Conservation (phyloP, 2,113 vertebrate species). For the Megaleporinus macrocephalus region DNA sequence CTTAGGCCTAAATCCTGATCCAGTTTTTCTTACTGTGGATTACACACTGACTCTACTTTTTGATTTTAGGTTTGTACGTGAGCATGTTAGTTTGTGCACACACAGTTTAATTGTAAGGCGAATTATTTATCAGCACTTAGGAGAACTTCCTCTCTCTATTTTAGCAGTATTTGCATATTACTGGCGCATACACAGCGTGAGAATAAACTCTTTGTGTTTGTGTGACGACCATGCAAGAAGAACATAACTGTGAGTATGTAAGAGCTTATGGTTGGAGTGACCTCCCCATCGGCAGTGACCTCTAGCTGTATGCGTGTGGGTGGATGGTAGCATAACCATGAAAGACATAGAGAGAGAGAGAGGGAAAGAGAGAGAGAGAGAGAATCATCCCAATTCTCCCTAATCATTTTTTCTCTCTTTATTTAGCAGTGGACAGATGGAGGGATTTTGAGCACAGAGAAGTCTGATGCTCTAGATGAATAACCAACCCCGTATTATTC, state of each 20-base stretch:
- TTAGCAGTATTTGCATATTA: background rate
- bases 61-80: too few relatives aligned
- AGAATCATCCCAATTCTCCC: background rate
- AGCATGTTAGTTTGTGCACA: background rate
- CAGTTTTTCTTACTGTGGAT: background rate
- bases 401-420: conserved; percentile 6
- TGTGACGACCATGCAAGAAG: background rate
- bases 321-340: background rate
- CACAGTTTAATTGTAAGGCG: background rate
- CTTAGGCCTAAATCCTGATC: background rate
- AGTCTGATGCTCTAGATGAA: background rate
- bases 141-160: background rate
- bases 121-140: conserved; percentile 1
- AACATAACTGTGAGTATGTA: background rate
- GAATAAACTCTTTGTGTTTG: conserved; percentile 5
- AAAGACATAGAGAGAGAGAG: background rate
- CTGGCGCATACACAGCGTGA: background rate
- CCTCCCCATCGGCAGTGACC: background rate
- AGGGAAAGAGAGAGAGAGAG: background rate
- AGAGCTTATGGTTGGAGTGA: background rate
- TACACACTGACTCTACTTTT: too few relatives aligned
- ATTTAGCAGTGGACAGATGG: conserved; percentile 24
- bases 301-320: background rate
- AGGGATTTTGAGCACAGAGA: conserved; percentile 4
- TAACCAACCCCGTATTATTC: background rate